Evolutionary conservation across 2,888 invertebrate genomes (phyloP), one percentile per base, ranked within the genome.

Genomic region (Acanthosoma haemorrhoidale): DNA sequence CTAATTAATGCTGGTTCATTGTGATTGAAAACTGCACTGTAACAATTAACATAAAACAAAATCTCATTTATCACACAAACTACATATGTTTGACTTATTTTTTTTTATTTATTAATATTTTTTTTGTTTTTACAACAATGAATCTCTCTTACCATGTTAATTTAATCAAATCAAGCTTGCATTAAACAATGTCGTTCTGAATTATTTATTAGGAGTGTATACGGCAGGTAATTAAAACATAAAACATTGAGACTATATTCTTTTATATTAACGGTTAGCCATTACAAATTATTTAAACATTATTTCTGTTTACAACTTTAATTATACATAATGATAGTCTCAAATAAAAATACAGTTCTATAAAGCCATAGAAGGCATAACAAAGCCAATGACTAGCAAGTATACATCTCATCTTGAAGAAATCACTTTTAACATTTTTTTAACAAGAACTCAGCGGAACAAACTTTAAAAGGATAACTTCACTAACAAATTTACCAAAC

Each of bases 331-430:
- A 51, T 25, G 51, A 25, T 51, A 51, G 29, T 25, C 21, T 51
- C 29, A 51, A 51, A 51, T 25, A 51, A 43, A 51, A 8, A 51
- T 51, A 51, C 21, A 21, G 29, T 51, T 51, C 51, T 51, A 51
- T 51, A 51, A 51, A 51, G 51, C 51, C 51, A 51, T 25, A 51
- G 25, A 51, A 51, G 51, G 51, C 51, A 51, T 51, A 25, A 51
- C n/a, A 51, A 43, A 51, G 51, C 51, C 51, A 51, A n/a, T 51
- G 51, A 51, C 51, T 51, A 51, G 51, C 51, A 51, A 51, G 29
- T 51, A 51, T n/a, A 25, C n/a, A n/a, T n/a, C n/a, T n/a, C n/a
- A n/a, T n/a, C n/a, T n/a, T n/a, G n/a, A n/a, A n/a, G n/a, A n/a
- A n/a, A n/a, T n/a, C n/a, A n/a, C n/a, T n/a, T n/a, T n/a, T n/a